These are phyloP conservation scores for Cantharis rufa DNA, from an alignment of 2,888 invertebrate species.

Conservation along the genomic window DNA sequence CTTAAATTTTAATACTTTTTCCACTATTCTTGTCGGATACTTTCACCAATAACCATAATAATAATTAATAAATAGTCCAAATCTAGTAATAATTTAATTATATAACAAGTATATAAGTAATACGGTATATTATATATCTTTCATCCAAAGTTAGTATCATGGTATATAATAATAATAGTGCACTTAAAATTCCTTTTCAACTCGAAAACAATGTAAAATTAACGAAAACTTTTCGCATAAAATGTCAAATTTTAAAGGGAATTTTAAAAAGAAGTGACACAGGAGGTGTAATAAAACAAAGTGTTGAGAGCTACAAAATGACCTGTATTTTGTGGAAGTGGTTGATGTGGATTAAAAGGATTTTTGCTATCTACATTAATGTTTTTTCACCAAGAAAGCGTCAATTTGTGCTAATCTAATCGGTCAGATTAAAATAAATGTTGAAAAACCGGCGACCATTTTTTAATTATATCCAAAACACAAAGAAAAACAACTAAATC, in stretches of 20 bases:
- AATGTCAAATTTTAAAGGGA: neutral
- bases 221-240: neutral
- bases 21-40: neutral
- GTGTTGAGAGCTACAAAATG: neutral
- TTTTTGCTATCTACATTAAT: too few species aligned
- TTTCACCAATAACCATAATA: neutral
- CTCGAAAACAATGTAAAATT: neutral
- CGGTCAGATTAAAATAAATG: neutral
- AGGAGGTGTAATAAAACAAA: neutral
- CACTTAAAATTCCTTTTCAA: neutral
- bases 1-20: too few species aligned
- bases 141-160: neutral
- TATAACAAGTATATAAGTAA: neutral
- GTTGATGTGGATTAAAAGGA: too few species aligned
- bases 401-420: too few species aligned
- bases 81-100: neutral
- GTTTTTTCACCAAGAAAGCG: neutral
- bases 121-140: too few species aligned
- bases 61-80: neutral
- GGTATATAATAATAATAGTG: neutral
- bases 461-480: neutral
- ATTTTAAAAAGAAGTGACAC: neutral
- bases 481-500: neutral
- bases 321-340: neutral
- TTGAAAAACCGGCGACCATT: neutral